Evolutionary conservation across 2,888 invertebrate genomes (phyloP).

Genomic region (Lypha dubia): DNA sequence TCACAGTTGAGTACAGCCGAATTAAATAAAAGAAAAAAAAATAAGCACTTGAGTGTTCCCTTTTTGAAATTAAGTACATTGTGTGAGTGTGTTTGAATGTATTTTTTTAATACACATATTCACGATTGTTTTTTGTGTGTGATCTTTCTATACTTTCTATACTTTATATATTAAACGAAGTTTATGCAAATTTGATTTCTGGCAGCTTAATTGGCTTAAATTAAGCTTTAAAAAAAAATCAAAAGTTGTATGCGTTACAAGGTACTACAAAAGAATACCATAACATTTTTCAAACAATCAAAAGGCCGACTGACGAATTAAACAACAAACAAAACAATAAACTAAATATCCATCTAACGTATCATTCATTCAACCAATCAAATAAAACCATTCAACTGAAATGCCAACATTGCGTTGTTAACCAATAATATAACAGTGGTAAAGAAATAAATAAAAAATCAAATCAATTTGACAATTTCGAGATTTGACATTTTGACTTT

Average conservation of each 20-base stretch:
- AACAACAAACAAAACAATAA: conserved; percentile 4
- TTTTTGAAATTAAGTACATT: not conserved
- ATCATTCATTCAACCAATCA: conserved; percentile 60
- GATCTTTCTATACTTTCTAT: conserved; percentile 3
- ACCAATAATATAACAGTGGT: conserved; percentile 61
- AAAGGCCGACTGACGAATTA: conserved; percentile 7
- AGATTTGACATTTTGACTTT: conserved; percentile 74
- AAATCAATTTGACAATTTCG: conserved; percentile 72
- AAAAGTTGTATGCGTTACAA: not conserved
- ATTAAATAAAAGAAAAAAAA: too few species aligned
- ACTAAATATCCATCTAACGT: conserved; percentile 10
- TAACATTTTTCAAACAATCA: conserved; percentile 14
- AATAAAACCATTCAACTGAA: conserved; percentile 67
- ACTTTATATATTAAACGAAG: conserved; percentile 50
- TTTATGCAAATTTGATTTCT: conserved; percentile 72
- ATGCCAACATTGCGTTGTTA: conserved; percentile 70
- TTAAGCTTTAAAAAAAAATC: conserved; percentile 57
- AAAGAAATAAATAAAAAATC: conserved; percentile 38
- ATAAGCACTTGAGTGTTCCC: not conserved
- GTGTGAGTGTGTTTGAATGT: conserved; percentile 26
- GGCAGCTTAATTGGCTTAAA: conserved; percentile 73
- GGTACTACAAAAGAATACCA: conserved; percentile 8
- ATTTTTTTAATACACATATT: not conserved
- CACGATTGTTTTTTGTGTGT: not conserved
- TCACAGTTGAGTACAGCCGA: not conserved